Evolutionary conservation across 2,888 invertebrate species (phyloP), one percentile per base, ranked within the genome.

Genomic region (Aphodius granarius): DNA sequence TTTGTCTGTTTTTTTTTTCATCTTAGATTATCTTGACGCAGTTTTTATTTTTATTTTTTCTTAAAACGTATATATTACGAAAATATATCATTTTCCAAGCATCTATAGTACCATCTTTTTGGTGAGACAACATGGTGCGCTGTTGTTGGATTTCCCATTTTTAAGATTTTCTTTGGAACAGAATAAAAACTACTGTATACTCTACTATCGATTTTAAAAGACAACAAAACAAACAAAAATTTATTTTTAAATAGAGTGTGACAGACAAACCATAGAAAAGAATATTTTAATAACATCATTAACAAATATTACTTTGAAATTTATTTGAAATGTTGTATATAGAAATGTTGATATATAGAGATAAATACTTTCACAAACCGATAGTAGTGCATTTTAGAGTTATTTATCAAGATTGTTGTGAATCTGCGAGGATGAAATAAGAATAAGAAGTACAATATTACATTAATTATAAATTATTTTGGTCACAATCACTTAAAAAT

Each of bases 21-120:
- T 66, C 71, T 75, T 72, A 86, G 87, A 88, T 88, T 88, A 88
- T 88, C 91, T 88, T 90, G 88, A 88, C 90, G 89, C 89, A 90
- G 89, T 82, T 88, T 85, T 71, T 73, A 65, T 74, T 66, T 66
- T 68, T n/a, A 19, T 68, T 68, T 68, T 21, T 68, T 68, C 68
- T 74, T 75, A 76, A 76, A 76, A 74, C 76, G 63, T 78, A 78
- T 78, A 75, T 77, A 75, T 77, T 79, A 79, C 76, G 79, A 79
- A 79, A 79, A 79, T 79, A 79, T 79, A 79, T 78, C 73, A 79
- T 83, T 81, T 84, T 82, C 80, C 81, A 81, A 84, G 83, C 81
- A 77, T 81, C 81, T 83, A 81, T 81, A 81, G 81, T 83, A 18
- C 4, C 9, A 9, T 20, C 21, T 74, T 79, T 81, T 83, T 85